Conservation (phyloP, 2,113 vertebrate genomes). For the Bufo bufo region DNA sequence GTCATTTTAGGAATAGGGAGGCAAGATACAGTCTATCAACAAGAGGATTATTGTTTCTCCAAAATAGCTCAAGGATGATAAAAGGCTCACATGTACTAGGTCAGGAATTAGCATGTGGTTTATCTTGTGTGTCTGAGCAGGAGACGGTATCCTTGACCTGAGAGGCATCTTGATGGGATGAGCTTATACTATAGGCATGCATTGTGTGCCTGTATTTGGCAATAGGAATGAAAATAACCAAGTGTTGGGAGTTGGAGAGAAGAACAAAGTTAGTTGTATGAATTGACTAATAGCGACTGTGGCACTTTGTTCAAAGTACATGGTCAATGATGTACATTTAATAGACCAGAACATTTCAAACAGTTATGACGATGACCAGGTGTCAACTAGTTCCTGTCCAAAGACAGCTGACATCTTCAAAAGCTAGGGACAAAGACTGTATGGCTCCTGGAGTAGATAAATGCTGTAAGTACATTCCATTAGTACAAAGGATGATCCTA, state of each 20-base stretch:
- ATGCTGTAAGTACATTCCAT: no score
- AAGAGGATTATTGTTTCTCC: neutral
- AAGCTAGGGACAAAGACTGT: no score
- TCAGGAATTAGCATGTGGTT: conserved; percentile 19
- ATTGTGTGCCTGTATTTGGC: conserved; percentile 14
- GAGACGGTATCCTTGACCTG: conserved; percentile 3
- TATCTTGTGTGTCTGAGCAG: conserved; percentile 15
- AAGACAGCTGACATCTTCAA: no score
- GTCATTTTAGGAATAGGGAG: neutral
- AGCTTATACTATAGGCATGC: conserved; percentile 31
- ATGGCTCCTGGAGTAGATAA: no score
- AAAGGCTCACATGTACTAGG: conserved; percentile 17
- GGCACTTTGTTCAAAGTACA: neutral
- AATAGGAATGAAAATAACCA: neutral
- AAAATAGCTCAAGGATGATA: neutral
- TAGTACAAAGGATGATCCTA: no score
- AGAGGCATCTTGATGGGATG: conserved; percentile 15
- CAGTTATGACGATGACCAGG: no score
- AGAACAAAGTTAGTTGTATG: neutral
- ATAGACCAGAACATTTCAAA: no score
- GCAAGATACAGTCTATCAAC: neutral
- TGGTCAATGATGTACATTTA: no score
- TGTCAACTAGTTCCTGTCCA: no score
- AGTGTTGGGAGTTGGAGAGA: no score
- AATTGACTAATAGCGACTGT: neutral